Base-by-base conservation (phyloP, 2,797 vertebrate genomes). In the Danio jaintianensis region DNA sequence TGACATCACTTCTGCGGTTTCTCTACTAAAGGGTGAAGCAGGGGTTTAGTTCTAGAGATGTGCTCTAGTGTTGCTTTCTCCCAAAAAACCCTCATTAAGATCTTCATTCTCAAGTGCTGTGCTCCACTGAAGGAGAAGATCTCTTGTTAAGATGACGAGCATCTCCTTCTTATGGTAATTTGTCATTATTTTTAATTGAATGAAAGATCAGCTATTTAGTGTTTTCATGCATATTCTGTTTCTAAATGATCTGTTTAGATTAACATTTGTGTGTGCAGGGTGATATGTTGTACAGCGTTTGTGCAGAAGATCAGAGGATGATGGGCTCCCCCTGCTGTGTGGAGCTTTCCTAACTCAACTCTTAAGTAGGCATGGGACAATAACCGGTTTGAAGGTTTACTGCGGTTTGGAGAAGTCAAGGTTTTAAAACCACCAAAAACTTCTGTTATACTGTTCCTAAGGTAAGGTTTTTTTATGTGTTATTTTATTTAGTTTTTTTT, bases 1-100 rank as follows among this genome's bases (percentile, higher is more conserved):
- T 80, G 69, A 73, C 59, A 66, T 66, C 78, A 84, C 53, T 43
- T 56, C 66, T 63, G 70, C 18, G 4, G 77, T 73, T 62, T 40
- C 61, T 61, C 62, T 69, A 42, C 20, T 53, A 67, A 61, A 15
- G 69, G 53, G 20, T 45, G 6, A n/a, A 82, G n/a, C 40, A 15
- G n/a, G 53, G 29, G 13, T 53, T 69, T 61, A 16, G 55, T 61
- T 61, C 20, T 20, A 61, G 55, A 79, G 55, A 71, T 52, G 56
- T 22, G 12, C 29, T 62, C n/a, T 16, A 29, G 55, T 10, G 0
- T 63, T 55, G 55, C 42, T 66, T 12, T 71, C n/a, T n/a, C 16
- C 11, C 2, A 63, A 62, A 67, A n/a, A 79, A 29, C 20, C 5
- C 42, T 56, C 50, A 70, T 59, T 83, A 71, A 59, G 29, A 40